A percentile compares a stretch with the other conserved stretches of the same genome.
phyloP scores from a whole-genome alignment of 2,797 vertebrate species.

The Taenioides sp. region DNA sequence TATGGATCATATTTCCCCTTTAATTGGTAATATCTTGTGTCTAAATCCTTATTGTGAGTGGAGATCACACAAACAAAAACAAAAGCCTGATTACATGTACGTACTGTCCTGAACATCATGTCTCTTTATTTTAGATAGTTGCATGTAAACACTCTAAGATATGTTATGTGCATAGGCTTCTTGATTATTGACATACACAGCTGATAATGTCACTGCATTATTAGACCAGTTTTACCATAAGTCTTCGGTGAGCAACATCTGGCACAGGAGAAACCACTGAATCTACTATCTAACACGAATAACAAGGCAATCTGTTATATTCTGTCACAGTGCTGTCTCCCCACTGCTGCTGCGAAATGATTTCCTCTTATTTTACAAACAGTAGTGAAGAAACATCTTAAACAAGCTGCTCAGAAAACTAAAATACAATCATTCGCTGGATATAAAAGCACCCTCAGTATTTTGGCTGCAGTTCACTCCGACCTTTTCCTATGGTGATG shows the following conservation, averaged over 20 bases:
- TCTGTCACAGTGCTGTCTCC: slow-evolving; percentile 19
- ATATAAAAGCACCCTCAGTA: slow-evolving; percentile 34
- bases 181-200: slow-evolving; percentile 29
- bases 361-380: slow-evolving; percentile 33
- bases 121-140: slow-evolving; percentile 34
- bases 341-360: slow-evolving; percentile 6
- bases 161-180: slow-evolving; percentile 58
- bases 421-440: slow-evolving; percentile 72
- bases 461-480: slow-evolving; percentile 39
- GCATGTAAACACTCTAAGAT: slow-evolving; percentile 48
- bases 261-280: slow-evolving; percentile 7
- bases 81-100: slow-evolving; percentile 21
- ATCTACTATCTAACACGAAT: slow-evolving; percentile 30
- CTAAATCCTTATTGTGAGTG: not conserved
- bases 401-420: slow-evolving; percentile 50
- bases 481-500: slow-evolving; percentile 31
- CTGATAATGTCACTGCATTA: slow-evolving; percentile 25
- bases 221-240: slow-evolving; percentile 5
- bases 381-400: slow-evolving; percentile 55
- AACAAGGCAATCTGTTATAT: slow-evolving; percentile 45
- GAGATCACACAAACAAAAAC: not conserved
- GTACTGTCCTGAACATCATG: slow-evolving; percentile 20
- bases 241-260: slow-evolving; percentile 21
- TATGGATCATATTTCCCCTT: not conserved
- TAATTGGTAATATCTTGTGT: not conserved